Evolutionary conservation across 2,888 invertebrate genomes (phyloP), one percentile per base, ranked within the genome.

Genomic region (Podabrus alpinus): DNA sequence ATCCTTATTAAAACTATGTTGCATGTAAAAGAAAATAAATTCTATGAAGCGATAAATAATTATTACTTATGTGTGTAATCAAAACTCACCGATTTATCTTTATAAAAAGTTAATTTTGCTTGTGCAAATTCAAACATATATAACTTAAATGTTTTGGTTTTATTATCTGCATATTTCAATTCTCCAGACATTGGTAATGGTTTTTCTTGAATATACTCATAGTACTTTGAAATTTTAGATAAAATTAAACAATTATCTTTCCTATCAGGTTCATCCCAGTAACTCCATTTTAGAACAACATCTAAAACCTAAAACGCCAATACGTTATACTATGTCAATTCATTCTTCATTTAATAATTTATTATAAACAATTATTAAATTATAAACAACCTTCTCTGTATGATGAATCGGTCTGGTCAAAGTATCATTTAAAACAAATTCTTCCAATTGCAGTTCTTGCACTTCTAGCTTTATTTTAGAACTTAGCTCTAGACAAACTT

Each of bases 251-350:
- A 93, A 85, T 96, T 97, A 81, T 94, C 92, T 84, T 94, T 94
- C 45, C 96, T 89, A 86, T 96, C 95, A n/a, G 92, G 91, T 75
- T 94, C 93, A 69, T 95, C 93, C 97, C 97, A 97, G 83, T 94
- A 94, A 1, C 95, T 92, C 97, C 97, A 97, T 69, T 94, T 90
- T 0, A 94, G 88, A 0, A 94, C 93, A 0, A 92, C 90, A 80
- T 93, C 91, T 2, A 93, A 85, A 0, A 92, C 84, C 87, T 87
- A 69, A 67, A 79, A 81, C 45, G n/a, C n/a, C 45, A 45, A n/a
- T n/a, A 45, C 13, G 1, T 45, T 45, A n/a, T n/a, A 45, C 13
- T n/a, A 29, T 5, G n/a, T n/a, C 13, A 29, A 29, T 29, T 29
- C 13, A 29, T 29, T 29, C 5, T 29, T 2, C n/a, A 29, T 29